A percentile compares a stretch with the other conserved stretches of the same genome.
These are phyloP conservation scores for Drosophila bocqueti DNA, from an alignment of 1,140 invertebrate genomes.

Conservation along the genomic window DNA sequence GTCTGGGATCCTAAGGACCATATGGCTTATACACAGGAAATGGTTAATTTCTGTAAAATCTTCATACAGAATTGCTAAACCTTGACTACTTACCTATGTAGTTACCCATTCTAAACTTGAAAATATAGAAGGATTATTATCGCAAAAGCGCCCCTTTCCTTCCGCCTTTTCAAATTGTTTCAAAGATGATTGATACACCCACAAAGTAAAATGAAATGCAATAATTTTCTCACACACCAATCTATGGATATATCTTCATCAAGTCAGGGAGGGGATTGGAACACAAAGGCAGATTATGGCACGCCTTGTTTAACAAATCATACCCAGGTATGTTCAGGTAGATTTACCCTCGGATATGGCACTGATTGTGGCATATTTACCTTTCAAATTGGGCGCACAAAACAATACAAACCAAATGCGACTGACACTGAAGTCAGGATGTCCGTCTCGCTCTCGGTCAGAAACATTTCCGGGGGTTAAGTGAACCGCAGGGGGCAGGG, in stretches of 20 bases:
- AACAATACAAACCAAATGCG: constrained; percentile 35
- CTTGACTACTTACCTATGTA: background rate
- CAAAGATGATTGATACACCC: constrained; percentile 1
- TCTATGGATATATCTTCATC: constrained; percentile 3
- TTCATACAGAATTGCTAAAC: too few relatives aligned
- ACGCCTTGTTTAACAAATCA: constrained; percentile 72
- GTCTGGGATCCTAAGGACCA: background rate
- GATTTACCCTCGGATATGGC: constrained; percentile 3
- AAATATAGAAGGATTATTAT: background rate
- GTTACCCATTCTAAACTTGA: too few relatives aligned
- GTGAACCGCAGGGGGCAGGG: background rate
- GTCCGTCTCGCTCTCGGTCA: constrained; percentile 1
- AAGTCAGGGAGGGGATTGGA: constrained; percentile 3
- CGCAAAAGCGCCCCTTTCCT: too few relatives aligned
- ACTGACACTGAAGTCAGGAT: constrained; percentile 53
- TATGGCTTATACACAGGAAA: background rate
- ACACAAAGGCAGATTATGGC: constrained; percentile 59
- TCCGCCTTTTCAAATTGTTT: background rate
- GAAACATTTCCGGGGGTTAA: constrained; percentile 7
- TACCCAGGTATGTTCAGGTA: constrained; percentile 28
- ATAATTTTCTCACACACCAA: constrained; percentile 7
- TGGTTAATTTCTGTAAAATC: background rate
- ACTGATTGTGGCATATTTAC: constrained; percentile 73
- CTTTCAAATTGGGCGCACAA: constrained; percentile 37
- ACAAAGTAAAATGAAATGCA: background rate